A percentile compares a stretch with the other conserved stretches of the same genome.
phyloP scores from a whole-genome alignment of 2,888 invertebrate species.

The Ophion slaviceki region DNA sequence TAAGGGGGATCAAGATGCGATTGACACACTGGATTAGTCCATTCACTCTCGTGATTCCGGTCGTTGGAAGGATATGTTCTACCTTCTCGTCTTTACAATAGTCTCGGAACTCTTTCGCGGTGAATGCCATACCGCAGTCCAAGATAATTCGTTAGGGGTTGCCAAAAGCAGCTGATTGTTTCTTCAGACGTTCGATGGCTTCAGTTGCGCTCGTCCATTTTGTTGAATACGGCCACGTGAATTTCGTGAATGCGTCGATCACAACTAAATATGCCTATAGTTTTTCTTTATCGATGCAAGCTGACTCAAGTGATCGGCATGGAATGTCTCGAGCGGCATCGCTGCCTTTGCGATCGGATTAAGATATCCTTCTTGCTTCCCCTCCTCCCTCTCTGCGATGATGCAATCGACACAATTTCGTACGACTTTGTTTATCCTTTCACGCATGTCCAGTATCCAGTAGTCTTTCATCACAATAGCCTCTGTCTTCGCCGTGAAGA shows the following conservation, averaged over 20 bases:
- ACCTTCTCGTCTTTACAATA: slow-evolving; percentile 70
- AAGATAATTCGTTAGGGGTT: slow-evolving; percentile 78
- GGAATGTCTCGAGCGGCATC: slow-evolving; percentile 72
- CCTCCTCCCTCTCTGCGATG: slow-evolving; percentile 68
- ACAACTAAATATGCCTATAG: slow-evolving; percentile 58
- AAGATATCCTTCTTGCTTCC: slow-evolving; percentile 73
- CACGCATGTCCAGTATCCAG: slow-evolving; percentile 47
- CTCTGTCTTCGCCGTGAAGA: slow-evolving; percentile 31
- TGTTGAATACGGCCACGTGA: slow-evolving; percentile 73
- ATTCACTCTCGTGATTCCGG: slow-evolving; percentile 69
- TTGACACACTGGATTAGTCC: slow-evolving; percentile 75
- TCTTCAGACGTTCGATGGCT: slow-evolving; percentile 73
- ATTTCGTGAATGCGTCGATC: slow-evolving; percentile 35
- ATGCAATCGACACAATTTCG: slow-evolving; percentile 70
- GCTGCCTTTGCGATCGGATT: slow-evolving; percentile 72
- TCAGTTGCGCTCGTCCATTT: slow-evolving; percentile 74
- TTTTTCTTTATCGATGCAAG: slow-evolving; percentile 69
- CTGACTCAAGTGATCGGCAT: slow-evolving; percentile 77
- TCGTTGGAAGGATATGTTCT: slow-evolving; percentile 52
- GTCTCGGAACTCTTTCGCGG: slow-evolving; percentile 74
- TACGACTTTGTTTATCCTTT: slow-evolving; percentile 43
- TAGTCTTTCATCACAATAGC: slow-evolving; percentile 26
- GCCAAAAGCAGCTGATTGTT: slow-evolving; percentile 78
- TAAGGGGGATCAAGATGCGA: slow-evolving; percentile 74
- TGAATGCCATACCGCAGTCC: slow-evolving; percentile 79